A percentile compares a stretch with the other conserved stretches of the same genome.
Evolutionary conservation across 2,113 vertebrate species (phyloP).

Genomic region (Tretioscincus oriximinensis): DNA sequence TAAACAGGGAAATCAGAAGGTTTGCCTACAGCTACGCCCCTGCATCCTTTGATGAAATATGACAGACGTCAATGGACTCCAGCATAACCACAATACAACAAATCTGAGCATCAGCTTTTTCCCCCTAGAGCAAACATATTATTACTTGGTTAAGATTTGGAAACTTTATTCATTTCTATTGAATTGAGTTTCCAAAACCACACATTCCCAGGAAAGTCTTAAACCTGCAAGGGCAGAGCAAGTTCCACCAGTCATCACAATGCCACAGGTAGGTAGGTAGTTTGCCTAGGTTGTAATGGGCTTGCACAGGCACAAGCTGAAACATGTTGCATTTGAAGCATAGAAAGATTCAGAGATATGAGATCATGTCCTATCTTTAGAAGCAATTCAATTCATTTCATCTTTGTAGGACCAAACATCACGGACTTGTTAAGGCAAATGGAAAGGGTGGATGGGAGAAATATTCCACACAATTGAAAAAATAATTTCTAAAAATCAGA

Average conservation of each 20-base stretch:
- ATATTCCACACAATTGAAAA: not conserved
- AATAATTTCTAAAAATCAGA: constrained; percentile 49
- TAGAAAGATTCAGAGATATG: constrained; percentile 47
- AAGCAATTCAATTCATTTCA: constrained; percentile 58
- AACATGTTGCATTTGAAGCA: constrained; percentile 35
- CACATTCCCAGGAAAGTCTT: constrained; percentile 3
- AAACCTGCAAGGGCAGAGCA: constrained; percentile 33
- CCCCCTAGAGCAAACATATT: constrained; percentile 1
- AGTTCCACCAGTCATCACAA: constrained; percentile 37
- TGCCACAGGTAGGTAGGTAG: constrained; percentile 22
- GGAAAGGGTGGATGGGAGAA: constrained; percentile 9
- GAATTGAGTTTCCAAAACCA: constrained; percentile 9
- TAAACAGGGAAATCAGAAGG: too few relatives aligned
- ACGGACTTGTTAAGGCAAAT: constrained; percentile 33
- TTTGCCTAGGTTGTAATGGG: constrained; percentile 37
- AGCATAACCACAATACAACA: not conserved
- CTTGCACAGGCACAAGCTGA: constrained; percentile 21
- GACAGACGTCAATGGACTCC: not conserved
- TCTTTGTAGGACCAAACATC: constrained; percentile 25
- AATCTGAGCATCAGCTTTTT: not conserved
- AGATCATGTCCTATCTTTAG: constrained; percentile 52
- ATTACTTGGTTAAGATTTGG: not conserved
- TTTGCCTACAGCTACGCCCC: not conserved
- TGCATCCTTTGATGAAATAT: not conserved
- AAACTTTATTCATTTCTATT: not conserved